Percentiles rank a stretch among this genome's conserved stretches.
Conservation (phyloP, 2,888 invertebrate genomes). For the Malthinus flaveolus region DNA sequence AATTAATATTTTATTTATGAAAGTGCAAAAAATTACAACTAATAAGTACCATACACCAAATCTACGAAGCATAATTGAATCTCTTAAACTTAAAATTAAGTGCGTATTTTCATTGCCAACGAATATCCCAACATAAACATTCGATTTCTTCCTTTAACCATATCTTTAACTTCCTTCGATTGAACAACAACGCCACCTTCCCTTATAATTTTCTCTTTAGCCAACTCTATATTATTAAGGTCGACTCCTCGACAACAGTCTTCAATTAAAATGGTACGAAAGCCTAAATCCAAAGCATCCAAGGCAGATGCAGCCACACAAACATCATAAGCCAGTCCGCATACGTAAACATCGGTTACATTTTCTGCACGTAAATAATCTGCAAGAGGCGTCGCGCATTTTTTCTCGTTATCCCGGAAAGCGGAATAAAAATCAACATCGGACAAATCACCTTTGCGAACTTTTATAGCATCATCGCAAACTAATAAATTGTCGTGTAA, state of each 20-base stretch:
- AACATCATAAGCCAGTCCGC: conserved; percentile 93
- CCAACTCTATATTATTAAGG: conserved; percentile 79
- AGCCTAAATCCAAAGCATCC: conserved; percentile 88
- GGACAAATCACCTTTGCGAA: conserved; percentile 91
- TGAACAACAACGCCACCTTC: conserved; percentile 81
- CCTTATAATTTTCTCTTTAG: conserved; percentile 72
- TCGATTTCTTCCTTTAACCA: conserved; percentile 88
- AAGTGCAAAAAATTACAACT: too few species aligned
- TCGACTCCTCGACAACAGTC: conserved; percentile 91
- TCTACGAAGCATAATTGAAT: too few species aligned
- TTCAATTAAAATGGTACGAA: conserved; percentile 84
- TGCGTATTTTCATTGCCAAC: conserved; percentile 71
- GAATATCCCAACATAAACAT: conserved; percentile 87
- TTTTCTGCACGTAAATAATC: conserved; percentile 76
- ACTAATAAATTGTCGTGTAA: conserved; percentile 87
- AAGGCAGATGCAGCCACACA: conserved; percentile 86
- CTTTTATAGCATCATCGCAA: conserved; percentile 70
- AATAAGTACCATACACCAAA: too few species aligned
- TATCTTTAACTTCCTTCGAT: conserved; percentile 78
- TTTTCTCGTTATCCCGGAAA: conserved; percentile 96
- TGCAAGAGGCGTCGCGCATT: conserved; percentile 82
- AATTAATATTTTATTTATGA: too few species aligned
- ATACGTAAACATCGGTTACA: conserved; percentile 91
- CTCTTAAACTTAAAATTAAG: not conserved
- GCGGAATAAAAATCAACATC: conserved; percentile 97